These are phyloP conservation scores for Cydia strobilella DNA, from an alignment of 1,140 invertebrate species.

Conservation along the genomic window DNA sequence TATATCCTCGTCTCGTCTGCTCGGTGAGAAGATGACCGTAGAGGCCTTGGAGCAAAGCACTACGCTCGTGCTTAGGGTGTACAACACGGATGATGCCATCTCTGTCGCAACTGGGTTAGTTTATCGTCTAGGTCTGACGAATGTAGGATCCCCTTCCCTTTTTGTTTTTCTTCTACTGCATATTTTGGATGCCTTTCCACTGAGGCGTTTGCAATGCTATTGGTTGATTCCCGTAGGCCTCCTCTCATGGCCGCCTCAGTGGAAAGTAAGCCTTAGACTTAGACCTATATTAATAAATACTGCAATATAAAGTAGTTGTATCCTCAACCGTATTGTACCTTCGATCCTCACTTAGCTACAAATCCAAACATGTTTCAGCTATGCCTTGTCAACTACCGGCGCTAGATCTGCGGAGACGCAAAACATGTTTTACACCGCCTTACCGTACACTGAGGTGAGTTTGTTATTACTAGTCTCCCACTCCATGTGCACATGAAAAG, in stretches of 20 bases:
- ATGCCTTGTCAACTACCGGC: slow-evolving; percentile 56
- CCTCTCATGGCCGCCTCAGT: too few species aligned
- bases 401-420: slow-evolving; percentile 44
- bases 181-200: too few species aligned
- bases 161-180: too few species aligned
- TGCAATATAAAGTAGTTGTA: too few species aligned
- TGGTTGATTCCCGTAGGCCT: too few species aligned
- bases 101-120: slow-evolving; percentile 57
- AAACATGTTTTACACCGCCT: slow-evolving; percentile 52
- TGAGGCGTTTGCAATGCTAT: too few species aligned
- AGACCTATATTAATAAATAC: too few species aligned
- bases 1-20: slow-evolving; percentile 40
- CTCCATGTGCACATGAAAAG: too few species aligned
- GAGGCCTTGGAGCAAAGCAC: slow-evolving; percentile 53
- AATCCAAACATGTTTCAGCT: slow-evolving; percentile 47
- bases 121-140: background rate
- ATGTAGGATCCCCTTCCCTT: too few species aligned
- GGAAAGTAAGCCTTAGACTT: too few species aligned
- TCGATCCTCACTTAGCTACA: background rate
- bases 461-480: too few species aligned
- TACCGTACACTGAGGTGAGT: slow-evolving; percentile 51
- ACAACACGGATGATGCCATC: slow-evolving; percentile 44
- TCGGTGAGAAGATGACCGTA: slow-evolving; percentile 57
- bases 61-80: slow-evolving; percentile 51
- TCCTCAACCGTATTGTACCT: too few species aligned